Evolutionary conservation across 1,140 invertebrate genomes (phyloP).

Genomic region (Frieseomelitta varia): DNA sequence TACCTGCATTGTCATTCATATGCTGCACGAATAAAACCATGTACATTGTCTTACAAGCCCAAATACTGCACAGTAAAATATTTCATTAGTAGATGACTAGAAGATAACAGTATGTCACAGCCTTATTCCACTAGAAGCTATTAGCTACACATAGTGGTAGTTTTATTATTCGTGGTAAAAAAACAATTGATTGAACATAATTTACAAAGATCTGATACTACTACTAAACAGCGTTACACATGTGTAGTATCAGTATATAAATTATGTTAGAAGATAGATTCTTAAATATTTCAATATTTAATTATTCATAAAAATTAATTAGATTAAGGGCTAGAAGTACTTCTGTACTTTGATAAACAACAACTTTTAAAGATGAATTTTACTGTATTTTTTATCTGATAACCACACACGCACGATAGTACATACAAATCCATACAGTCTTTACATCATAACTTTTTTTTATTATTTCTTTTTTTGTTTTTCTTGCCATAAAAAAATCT

Average conservation of each 20-base stretch:
- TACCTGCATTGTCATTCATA: constrained; percentile 58
- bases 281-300: constrained; percentile 26
- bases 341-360: constrained; percentile 71
- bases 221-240: constrained; percentile 22
- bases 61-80: constrained; percentile 51
- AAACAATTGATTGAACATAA: constrained; percentile 48
- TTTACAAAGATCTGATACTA: constrained; percentile 50
- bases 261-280: constrained; percentile 31
- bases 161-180: constrained; percentile 46
- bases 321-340: constrained; percentile 69
- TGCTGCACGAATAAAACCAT: constrained; percentile 52
- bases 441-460: constrained; percentile 67
- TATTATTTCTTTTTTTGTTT: constrained; percentile 30
- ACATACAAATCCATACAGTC: constrained; percentile 73
- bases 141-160: constrained; percentile 52
- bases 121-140: constrained; percentile 63
- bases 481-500: constrained; percentile 61
- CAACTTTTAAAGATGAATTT: constrained; percentile 71
- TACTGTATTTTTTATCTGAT: constrained; percentile 70
- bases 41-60: constrained; percentile 60
- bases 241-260: constrained; percentile 36
- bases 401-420: constrained; percentile 70
- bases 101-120: constrained; percentile 67
- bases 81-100: constrained; percentile 60
- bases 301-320: constrained; percentile 56